Conservation (phyloP, 2,113 vertebrate genomes). For the Solea solea region DNA sequence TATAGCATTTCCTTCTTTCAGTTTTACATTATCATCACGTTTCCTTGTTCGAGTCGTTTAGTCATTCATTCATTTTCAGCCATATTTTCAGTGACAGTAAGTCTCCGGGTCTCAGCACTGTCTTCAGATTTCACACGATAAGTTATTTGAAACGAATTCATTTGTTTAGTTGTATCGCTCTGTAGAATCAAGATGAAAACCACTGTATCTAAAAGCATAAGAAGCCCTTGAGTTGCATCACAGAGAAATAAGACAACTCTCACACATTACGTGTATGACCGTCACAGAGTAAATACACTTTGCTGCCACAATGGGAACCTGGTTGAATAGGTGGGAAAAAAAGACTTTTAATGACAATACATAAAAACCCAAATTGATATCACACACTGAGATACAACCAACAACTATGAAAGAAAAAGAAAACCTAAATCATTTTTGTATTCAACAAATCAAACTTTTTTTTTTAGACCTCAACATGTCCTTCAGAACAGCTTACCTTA, state of each 20-base stretch:
- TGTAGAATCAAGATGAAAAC: constrained; percentile 23
- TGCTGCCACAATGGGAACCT: constrained; percentile 56
- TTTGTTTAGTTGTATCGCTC: constrained; percentile 43
- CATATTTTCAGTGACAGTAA: too few relatives aligned
- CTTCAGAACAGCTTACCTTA: constrained; percentile 67
- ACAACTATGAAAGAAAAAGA: constrained; percentile 48
- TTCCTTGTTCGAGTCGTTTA: too few relatives aligned
- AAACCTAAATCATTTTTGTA: constrained; percentile 37
- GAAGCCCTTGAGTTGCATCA: constrained; percentile 47
- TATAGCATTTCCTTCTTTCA: too few relatives aligned
- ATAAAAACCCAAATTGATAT: constrained; percentile 66
- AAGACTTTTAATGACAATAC: constrained; percentile 69
- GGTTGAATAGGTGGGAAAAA: constrained; percentile 37
- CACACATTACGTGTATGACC: constrained; percentile 48
- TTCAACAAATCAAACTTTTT: constrained; percentile 53
- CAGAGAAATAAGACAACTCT: constrained; percentile 57
- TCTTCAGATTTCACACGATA: constrained; percentile 45
- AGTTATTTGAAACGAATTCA: constrained; percentile 50
- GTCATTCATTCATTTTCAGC: too few relatives aligned
- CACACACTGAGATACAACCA: constrained; percentile 68
- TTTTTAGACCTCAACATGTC: constrained; percentile 45
- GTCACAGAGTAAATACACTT: constrained; percentile 54
- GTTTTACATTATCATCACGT: too few relatives aligned
- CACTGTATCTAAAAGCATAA: constrained; percentile 46
- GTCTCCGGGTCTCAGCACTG: too few relatives aligned